A percentile compares a stretch with the other conserved stretches of the same genome.
Evolutionary conservation across 2,888 invertebrate genomes (phyloP).

Genomic region (Brachypalpus laphriformis): DNA sequence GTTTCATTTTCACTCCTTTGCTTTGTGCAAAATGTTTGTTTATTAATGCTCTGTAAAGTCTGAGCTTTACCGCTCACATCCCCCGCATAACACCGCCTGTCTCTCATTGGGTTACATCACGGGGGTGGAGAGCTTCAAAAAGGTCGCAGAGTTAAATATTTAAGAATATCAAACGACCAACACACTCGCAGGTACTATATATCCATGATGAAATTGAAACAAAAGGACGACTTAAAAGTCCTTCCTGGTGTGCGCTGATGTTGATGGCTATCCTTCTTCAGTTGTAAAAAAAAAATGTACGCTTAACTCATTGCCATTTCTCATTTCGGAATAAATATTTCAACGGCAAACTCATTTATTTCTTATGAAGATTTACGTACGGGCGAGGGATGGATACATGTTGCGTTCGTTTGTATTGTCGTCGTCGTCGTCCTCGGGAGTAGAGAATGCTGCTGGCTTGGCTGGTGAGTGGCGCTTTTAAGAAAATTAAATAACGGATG

Average conservation of each 20-base stretch:
- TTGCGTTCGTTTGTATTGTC: slow-evolving; percentile 4
- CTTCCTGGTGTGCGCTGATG: neutral
- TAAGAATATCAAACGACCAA: slow-evolving; percentile 29
- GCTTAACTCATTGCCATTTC: slow-evolving; percentile 68
- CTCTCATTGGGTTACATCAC: neutral
- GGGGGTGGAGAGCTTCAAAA: neutral
- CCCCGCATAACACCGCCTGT: too few species aligned
- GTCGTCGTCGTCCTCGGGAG: neutral
- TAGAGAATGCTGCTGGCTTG: neutral
- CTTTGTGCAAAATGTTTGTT: slow-evolving; percentile 22
- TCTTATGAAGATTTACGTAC: slow-evolving; percentile 69
- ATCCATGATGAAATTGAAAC: slow-evolving; percentile 32
- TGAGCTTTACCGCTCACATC: neutral
- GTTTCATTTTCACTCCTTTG: slow-evolving; percentile 44
- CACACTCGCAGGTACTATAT: neutral
- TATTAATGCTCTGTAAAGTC: slow-evolving; percentile 18
- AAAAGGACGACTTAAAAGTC: slow-evolving; percentile 31
- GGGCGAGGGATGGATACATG: slow-evolving; percentile 8
- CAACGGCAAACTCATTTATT: slow-evolving; percentile 64
- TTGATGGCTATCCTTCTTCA: slow-evolving; percentile 32
- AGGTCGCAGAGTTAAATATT: slow-evolving; percentile 34
- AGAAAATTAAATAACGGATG: slow-evolving; percentile 50
- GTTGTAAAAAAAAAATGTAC: slow-evolving; percentile 20
- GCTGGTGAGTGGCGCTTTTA: slow-evolving; percentile 34
- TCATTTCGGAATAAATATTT: slow-evolving; percentile 72